Base-by-base conservation (phyloP, 1,140 invertebrate genomes). In the Drosophila sproati region DNA sequence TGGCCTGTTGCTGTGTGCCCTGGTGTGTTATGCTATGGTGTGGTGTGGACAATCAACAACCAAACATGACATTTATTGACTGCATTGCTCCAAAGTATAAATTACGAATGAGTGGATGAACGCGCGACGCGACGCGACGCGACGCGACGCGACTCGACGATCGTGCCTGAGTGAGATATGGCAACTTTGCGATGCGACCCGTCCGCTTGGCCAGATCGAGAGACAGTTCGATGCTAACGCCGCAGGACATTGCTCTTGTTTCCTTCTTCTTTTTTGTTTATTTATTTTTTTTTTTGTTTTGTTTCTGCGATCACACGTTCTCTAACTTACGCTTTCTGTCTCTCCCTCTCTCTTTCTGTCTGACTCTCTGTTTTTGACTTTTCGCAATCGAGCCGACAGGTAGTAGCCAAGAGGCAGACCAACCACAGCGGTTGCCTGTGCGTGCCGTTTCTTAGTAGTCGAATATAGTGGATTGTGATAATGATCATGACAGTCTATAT, bases 401-500 rank as follows among this genome's bases (percentile, higher is more conserved):
- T 76, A 64, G 69, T 60, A 41, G 29, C 12, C 41, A 32, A 73
- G 60, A 52, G 48, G 35, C 8, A 35, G 78, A 88, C 85, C 85
- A 82, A 82, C 85, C 85, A 78, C 81, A 82, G 81, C 69, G 81
- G 64, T 75, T 71, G 12, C 48, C 60, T 52, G 57, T 78, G 66
- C 70, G 48, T 76, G 78, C 78, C 78, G 54, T 77, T 86, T 86
- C 71, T 48, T 59, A 73, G 75, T 68, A 77, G 74, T 52, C 12
- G 68, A 68, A 83, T 88, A 85, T 83, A 83, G 63, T 79, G 78
- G 91, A 85, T 85, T 88, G 91, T 85, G 91, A 92, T 92, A 92
- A 92, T 92, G 87, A 92, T 92, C 91, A 91, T 92, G 91, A 91
- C 90, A 92, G 90, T 82, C 87, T 91, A 91, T 91, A 91, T 89